These are phyloP conservation scores for Cricetomys ansorgei DNA, from an alignment of 2,113 vertebrate species.

Conservation along the genomic window DNA sequence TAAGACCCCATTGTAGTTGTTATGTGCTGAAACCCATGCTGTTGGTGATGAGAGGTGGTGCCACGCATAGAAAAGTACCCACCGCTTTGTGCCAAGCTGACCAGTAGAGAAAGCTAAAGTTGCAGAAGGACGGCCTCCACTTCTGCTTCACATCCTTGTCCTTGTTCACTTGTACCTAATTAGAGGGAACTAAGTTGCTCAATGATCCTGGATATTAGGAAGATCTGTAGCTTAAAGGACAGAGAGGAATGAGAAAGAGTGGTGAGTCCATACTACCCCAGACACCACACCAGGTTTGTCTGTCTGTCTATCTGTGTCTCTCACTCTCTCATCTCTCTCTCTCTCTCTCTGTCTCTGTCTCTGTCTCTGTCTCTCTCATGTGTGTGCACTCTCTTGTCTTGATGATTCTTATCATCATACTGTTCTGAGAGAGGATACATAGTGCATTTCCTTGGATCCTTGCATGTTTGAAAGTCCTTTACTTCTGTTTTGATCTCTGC, in stretches of 20 bases:
- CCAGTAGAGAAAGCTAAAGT: background rate
- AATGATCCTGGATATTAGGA: background rate
- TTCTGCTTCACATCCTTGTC: too few relatives aligned
- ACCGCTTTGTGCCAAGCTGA: background rate
- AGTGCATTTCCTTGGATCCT: background rate
- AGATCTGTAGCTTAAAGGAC: background rate
- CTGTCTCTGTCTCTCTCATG: background rate
- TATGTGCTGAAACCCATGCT: background rate
- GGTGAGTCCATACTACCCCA: too few relatives aligned
- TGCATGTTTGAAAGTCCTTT: background rate
- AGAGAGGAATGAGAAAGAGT: background rate
- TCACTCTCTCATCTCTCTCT: background rate
- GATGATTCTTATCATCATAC: background rate
- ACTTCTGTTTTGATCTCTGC: background rate
- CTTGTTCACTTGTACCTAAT: background rate
- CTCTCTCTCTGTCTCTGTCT: background rate
- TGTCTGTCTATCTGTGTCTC: background rate
- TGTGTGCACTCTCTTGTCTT: background rate
- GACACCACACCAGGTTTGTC: fast-evolving
- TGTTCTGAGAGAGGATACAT: background rate
- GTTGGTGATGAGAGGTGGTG: background rate
- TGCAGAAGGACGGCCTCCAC: background rate
- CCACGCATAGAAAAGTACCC: background rate
- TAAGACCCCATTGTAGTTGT: background rate
- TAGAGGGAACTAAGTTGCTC: background rate